These are phyloP conservation scores for Noturus placidus DNA, from an alignment of 2,113 vertebrate species.

Conservation along the genomic window DNA sequence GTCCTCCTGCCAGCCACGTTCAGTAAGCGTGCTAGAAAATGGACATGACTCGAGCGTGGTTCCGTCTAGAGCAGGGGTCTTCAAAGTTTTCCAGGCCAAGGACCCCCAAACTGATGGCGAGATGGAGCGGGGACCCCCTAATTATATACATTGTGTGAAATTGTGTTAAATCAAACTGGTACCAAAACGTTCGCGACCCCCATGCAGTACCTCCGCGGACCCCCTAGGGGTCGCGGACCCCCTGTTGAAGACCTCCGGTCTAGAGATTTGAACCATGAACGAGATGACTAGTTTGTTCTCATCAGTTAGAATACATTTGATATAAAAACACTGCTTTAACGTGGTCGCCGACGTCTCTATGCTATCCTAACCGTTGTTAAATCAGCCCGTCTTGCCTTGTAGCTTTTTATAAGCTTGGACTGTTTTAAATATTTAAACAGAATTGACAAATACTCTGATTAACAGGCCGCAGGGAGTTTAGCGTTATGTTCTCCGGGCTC, in stretches of 20 bases:
- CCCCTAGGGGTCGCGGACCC: too few species aligned
- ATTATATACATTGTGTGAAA: too few species aligned
- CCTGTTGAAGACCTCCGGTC: too few species aligned
- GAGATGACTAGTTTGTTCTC: too few species aligned
- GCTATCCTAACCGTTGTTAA: neutral
- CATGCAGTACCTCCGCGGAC: too few species aligned
- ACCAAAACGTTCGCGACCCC: too few species aligned
- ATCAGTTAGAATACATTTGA: neutral
- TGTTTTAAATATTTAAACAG: neutral
- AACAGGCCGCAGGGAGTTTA: neutral
- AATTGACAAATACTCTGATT: neutral
- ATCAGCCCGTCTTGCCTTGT: neutral
- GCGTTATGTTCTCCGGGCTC: neutral
- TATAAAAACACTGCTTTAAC: neutral
- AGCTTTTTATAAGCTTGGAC: neutral
- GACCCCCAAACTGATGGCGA: too few species aligned
- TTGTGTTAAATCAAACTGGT: too few species aligned
- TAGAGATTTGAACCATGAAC: neutral
- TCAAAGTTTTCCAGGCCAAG: too few species aligned
- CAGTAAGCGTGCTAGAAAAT: neutral
- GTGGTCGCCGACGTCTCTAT: neutral
- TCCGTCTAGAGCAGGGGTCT: neutral
- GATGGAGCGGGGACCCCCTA: too few species aligned
- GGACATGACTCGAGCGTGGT: neutral
- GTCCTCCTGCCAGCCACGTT: neutral